A percentile compares a stretch with the other conserved stretches of the same genome.
phyloP scores from a whole-genome alignment of 2,113 vertebrate species.

The Semicossyphus pulcher region DNA sequence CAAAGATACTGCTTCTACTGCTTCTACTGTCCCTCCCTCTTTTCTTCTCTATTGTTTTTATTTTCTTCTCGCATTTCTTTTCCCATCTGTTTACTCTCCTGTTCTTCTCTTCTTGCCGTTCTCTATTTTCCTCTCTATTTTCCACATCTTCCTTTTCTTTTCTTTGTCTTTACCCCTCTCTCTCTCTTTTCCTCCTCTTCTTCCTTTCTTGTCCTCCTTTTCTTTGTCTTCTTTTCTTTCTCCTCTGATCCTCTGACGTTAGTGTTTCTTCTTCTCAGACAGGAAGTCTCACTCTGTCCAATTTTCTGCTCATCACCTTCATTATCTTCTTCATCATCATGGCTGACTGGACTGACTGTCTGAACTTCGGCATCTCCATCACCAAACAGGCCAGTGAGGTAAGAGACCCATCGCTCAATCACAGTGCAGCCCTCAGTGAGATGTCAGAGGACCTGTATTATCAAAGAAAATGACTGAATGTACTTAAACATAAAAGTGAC shows the following conservation, averaged over 20 bases:
- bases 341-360: conserved; percentile 58
- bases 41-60: not conserved
- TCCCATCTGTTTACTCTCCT: not conserved
- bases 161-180: not conserved
- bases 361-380: conserved; percentile 53
- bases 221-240: not conserved
- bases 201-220: not conserved
- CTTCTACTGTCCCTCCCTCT: not conserved
- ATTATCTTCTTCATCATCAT: conserved; percentile 24
- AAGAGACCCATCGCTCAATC: not conserved
- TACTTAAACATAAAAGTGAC: too few relatives aligned
- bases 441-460: too few relatives aligned
- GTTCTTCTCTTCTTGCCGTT: not conserved
- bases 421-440: not conserved
- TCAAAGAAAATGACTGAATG: too few relatives aligned
- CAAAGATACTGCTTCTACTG: too few relatives aligned
- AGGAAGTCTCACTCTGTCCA: not conserved
- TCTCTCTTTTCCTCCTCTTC: not conserved
- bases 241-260: not conserved
- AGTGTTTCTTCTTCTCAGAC: not conserved
- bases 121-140: not conserved
- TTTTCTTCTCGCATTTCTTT: not conserved
- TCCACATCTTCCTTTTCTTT: too few relatives aligned
- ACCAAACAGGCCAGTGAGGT: conserved; percentile 59
- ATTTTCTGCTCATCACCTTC: not conserved